These are phyloP conservation scores for Peromyscus aztecus DNA, from an alignment of 2,797 vertebrate species.

Conservation along the genomic window DNA sequence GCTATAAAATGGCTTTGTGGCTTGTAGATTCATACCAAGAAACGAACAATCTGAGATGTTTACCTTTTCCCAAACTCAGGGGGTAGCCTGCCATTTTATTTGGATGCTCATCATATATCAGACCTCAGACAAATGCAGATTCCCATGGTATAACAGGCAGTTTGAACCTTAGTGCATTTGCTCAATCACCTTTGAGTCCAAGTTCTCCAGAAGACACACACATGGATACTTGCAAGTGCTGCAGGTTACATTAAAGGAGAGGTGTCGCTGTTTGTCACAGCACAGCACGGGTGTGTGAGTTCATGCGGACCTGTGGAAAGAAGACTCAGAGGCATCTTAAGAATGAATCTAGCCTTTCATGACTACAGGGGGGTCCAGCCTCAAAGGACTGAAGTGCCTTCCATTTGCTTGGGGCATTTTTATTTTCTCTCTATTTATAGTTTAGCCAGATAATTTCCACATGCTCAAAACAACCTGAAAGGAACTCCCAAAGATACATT, in stretches of 20 bases:
- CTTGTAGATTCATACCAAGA: neutral
- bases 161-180: neutral
- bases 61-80: neutral
- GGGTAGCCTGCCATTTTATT: neutral
- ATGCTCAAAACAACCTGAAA: too few relatives aligned
- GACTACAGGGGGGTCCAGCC: too few relatives aligned
- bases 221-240: neutral
- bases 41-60: slow-evolving; percentile 11
- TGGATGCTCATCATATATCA: neutral
- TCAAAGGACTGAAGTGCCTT: too few relatives aligned
- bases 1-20: slow-evolving; percentile 21
- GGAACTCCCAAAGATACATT: too few relatives aligned
- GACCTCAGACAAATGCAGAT: neutral
- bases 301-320: too few relatives aligned
- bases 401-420: too few relatives aligned
- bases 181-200: neutral
- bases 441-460: too few relatives aligned
- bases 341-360: too few relatives aligned
- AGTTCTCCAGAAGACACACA: neutral
- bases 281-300: too few relatives aligned
- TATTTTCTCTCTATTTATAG: too few relatives aligned
- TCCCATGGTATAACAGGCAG: neutral
- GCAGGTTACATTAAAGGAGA: neutral
- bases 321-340: too few relatives aligned
- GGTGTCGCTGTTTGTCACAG: too few relatives aligned